Evolutionary conservation across 2,113 vertebrate genomes (phyloP).

Genomic region (Tragelaphus scriptus): DNA sequence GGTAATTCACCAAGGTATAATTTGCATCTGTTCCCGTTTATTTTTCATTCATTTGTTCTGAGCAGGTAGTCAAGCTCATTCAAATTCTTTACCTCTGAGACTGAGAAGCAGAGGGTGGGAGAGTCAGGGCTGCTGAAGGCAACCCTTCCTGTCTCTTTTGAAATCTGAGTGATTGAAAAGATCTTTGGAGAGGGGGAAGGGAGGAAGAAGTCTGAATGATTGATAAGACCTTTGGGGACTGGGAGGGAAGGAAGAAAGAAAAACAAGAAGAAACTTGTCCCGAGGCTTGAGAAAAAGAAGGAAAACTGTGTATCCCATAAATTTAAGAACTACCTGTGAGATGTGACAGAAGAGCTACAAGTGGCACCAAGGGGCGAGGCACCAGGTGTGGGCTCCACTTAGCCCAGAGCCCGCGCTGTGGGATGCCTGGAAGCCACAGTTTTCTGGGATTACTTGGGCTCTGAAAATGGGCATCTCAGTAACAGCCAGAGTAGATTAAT

Average conservation of each 20-base stretch:
- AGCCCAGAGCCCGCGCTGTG: fast-evolving
- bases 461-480: background rate
- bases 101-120: background rate
- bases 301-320: background rate
- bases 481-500: background rate
- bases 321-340: background rate
- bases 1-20: slow-evolving; percentile 1
- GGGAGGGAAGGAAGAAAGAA: background rate
- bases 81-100: slow-evolving; percentile 32
- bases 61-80: slow-evolving; percentile 35
- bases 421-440: background rate
- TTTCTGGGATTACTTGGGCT: background rate
- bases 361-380: background rate
- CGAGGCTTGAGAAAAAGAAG: background rate
- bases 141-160: background rate
- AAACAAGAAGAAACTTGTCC: background rate
- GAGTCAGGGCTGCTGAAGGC: background rate
- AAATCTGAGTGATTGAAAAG: slow-evolving; percentile 47
- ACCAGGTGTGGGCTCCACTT: background rate
- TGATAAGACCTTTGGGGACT: slow-evolving; percentile 9
- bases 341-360: background rate
- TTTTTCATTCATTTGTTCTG: slow-evolving; percentile 38
- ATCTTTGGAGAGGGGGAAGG: background rate
- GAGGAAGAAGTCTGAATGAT: slow-evolving; percentile 19
- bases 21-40: slow-evolving; percentile 28